Conservation (phyloP, 2,888 invertebrate species). For the Caenorhabditis sp. region DNA sequence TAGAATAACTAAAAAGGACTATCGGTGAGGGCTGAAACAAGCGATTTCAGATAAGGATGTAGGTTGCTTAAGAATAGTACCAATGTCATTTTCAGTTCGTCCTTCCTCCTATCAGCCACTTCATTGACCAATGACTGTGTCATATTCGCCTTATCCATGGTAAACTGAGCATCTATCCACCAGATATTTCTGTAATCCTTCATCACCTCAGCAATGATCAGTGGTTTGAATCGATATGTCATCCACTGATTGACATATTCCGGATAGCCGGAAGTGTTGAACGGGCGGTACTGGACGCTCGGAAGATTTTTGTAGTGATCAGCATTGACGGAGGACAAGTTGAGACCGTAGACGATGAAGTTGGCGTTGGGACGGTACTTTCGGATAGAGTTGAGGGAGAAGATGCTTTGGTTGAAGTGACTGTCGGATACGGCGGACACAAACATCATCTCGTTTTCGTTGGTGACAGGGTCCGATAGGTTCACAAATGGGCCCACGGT, state of each 20-base stretch:
- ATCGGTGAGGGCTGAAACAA: constrained; percentile 33
- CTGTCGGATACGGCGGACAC: constrained; percentile 42
- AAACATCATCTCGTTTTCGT: constrained; percentile 30
- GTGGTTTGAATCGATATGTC: constrained; percentile 58
- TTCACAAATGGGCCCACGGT: constrained; percentile 36
- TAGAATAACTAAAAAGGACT: no score
- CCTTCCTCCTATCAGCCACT: constrained; percentile 10
- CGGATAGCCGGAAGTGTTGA: constrained; percentile 45
- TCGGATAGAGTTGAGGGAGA: constrained; percentile 18
- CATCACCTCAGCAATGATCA: constrained; percentile 58
- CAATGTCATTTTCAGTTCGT: no score
- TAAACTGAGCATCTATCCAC: constrained; percentile 63
- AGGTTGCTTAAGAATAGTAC: no score
- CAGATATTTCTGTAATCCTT: constrained; percentile 49
- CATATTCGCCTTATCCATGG: constrained; percentile 35
- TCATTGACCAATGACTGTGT: constrained; percentile 14
- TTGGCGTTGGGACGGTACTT: constrained; percentile 32
- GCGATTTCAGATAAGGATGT: no score
- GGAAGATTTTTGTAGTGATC: constrained; percentile 9
- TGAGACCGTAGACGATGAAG: constrained; percentile 41
- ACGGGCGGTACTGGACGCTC: constrained; percentile 39
- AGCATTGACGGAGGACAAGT: neutral
- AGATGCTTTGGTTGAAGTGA: constrained; percentile 41
- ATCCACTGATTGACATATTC: constrained; percentile 37
- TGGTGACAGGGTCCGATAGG: constrained; percentile 11